These are phyloP conservation scores for Lasioglossum figueresi DNA, from an alignment of 2,888 invertebrate genomes.

Conservation along the genomic window DNA sequence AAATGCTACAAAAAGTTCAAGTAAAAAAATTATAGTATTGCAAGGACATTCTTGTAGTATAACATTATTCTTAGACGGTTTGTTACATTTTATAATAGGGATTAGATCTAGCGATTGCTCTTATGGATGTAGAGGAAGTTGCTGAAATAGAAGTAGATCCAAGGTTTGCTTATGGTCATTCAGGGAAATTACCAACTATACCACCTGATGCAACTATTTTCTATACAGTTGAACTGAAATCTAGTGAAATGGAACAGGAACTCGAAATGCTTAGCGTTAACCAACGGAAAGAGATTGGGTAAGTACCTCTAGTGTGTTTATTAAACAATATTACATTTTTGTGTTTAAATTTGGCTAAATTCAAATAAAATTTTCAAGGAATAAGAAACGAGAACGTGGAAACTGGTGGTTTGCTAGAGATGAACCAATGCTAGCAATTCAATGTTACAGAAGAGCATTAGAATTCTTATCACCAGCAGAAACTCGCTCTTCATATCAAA, in stretches of 20 bases:
- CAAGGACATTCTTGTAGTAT: neutral
- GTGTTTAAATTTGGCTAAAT: neutral
- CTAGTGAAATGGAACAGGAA: conserved; percentile 88
- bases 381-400: conserved; percentile 92
- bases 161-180: conserved; percentile 92
- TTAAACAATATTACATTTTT: neutral
- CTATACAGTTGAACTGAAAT: conserved; percentile 90
- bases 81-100: conserved; percentile 86
- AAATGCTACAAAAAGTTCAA: neutral
- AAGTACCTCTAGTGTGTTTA: conserved; percentile 69
- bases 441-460: conserved; percentile 93
- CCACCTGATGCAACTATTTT: conserved; percentile 88
- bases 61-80: neutral
- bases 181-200: conserved; percentile 89
- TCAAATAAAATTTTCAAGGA: conserved; percentile 83
- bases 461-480: conserved; percentile 90
- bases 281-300: conserved; percentile 92
- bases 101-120: conserved; percentile 92
- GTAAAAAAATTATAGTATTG: neutral
- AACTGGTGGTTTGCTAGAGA: conserved; percentile 95
- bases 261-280: conserved; percentile 88
- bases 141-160: conserved; percentile 90
- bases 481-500: conserved; percentile 86
- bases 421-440: conserved; percentile 92
- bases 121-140: conserved; percentile 94